Percentiles rank a stretch among this genome's conserved stretches.
Evolutionary conservation across 1,140 invertebrate genomes (phyloP).

Genomic region (Pachyrhynchus sulphureomaculatus): DNA sequence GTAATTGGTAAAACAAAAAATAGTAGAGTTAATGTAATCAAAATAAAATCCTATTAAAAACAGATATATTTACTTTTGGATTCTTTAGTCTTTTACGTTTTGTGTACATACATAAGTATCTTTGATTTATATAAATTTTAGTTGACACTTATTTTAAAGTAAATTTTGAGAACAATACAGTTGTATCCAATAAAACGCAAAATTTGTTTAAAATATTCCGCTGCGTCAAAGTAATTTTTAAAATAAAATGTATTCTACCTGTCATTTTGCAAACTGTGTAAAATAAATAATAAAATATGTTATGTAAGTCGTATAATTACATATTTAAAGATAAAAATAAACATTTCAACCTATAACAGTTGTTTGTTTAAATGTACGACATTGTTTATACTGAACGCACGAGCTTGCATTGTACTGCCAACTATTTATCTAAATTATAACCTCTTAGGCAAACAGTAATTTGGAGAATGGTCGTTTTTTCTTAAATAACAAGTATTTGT

Average conservation of each 20-base stretch:
- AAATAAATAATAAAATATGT: background rate
- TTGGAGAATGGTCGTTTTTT: conserved; percentile 24
- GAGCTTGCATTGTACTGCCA: conserved; percentile 24
- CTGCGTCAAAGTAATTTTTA: background rate
- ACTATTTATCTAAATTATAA: conserved; percentile 4
- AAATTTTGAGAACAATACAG: too few species aligned
- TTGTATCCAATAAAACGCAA: too few species aligned
- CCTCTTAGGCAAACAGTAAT: conserved; percentile 10
- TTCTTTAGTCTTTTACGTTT: too few species aligned
- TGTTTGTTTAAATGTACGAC: conserved; percentile 10
- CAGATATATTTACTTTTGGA: too few species aligned
- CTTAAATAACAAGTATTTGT: conserved; percentile 25
- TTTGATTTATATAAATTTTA: too few species aligned
- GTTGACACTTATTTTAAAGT: too few species aligned
- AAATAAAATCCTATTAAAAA: too few species aligned
- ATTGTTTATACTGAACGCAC: conserved; percentile 5
- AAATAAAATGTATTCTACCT: background rate
- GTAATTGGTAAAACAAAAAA: too few species aligned
- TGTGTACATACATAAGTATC: too few species aligned
- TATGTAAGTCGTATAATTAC: conserved; percentile 16
- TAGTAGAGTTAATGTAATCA: too few species aligned
- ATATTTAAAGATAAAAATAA: conserved; percentile 13
- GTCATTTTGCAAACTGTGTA: background rate
- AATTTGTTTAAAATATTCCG: background rate
- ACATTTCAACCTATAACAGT: background rate